Conservation (phyloP, 2,888 invertebrate species). For the Chelonus formosanus region DNA sequence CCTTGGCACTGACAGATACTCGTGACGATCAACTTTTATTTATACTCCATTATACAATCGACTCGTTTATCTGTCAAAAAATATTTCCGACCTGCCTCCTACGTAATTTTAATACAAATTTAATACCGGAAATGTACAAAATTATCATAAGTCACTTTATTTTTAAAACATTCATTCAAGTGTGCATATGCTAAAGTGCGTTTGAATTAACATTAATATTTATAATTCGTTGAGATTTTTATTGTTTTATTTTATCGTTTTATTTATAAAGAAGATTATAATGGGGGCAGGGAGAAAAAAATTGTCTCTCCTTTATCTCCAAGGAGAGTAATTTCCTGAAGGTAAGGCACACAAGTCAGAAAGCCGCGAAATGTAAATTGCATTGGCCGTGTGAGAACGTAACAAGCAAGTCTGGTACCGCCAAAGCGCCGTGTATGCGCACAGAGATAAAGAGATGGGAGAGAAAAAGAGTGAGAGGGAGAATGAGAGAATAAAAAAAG, state of each 20-base stretch:
- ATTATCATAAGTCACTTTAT: too few species aligned
- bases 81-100: not conserved
- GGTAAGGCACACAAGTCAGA: slow-evolving; percentile 27
- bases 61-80: slow-evolving; percentile 1
- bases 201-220: too few species aligned
- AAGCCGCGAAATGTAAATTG: slow-evolving; percentile 36
- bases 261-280: too few species aligned
- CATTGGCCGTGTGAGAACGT: slow-evolving; percentile 35
- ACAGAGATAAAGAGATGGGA: slow-evolving; percentile 34
- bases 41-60: slow-evolving; percentile 6
- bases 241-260: too few species aligned
- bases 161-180: too few species aligned
- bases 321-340: slow-evolving; percentile 26
- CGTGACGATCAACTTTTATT: slow-evolving; percentile 14
- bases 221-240: too few species aligned
- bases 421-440: slow-evolving; percentile 29
- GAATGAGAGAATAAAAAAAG: slow-evolving; percentile 35
- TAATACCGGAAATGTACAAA: too few species aligned
- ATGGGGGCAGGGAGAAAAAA: not conserved
- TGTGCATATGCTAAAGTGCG: too few species aligned
- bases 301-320: slow-evolving; percentile 17
- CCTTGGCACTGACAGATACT: slow-evolving; percentile 19
- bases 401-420: slow-evolving; percentile 30
- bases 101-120: too few species aligned
- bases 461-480: slow-evolving; percentile 12